Percentiles rank a stretch among this genome's conserved stretches.
Conservation (phyloP, 2,888 invertebrate genomes). For the Chalcosyrphus nemorum region DNA sequence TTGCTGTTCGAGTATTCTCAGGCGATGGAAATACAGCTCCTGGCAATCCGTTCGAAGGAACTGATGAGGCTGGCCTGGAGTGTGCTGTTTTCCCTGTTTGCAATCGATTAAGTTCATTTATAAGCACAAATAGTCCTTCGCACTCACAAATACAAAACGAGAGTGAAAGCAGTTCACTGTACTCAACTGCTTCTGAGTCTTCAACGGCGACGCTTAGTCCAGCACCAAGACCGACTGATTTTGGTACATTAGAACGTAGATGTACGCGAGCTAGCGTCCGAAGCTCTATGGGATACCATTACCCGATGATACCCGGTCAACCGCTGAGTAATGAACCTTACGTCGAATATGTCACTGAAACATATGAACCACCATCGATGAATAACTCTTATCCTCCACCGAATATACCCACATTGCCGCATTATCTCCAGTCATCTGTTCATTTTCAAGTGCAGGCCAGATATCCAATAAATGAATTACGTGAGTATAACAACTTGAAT, state of each 20-base stretch:
- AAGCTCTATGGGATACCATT: constrained; percentile 75
- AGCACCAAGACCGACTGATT: constrained; percentile 77
- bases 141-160: constrained; percentile 79
- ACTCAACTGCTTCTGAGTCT: constrained; percentile 80
- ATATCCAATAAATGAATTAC: constrained; percentile 65
- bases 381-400: constrained; percentile 80
- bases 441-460: constrained; percentile 62
- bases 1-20: constrained; percentile 79
- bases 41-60: constrained; percentile 78
- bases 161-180: constrained; percentile 78
- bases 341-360: constrained; percentile 32
- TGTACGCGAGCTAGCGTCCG: constrained; percentile 77
- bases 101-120: constrained; percentile 49
- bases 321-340: neutral
- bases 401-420: constrained; percentile 74
- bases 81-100: constrained; percentile 39
- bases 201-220: constrained; percentile 79
- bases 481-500: too few species aligned
- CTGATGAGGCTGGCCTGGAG: constrained; percentile 17
- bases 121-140: constrained; percentile 76
- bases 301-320: neutral
- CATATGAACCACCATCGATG: constrained; percentile 74
- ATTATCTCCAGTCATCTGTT: constrained; percentile 59
- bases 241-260: constrained; percentile 78
- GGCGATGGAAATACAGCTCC: constrained; percentile 70